Percentiles rank a stretch among this genome's conserved stretches.
Conservation (phyloP, 1,140 invertebrate genomes). For the Notospermus geniculatus region DNA sequence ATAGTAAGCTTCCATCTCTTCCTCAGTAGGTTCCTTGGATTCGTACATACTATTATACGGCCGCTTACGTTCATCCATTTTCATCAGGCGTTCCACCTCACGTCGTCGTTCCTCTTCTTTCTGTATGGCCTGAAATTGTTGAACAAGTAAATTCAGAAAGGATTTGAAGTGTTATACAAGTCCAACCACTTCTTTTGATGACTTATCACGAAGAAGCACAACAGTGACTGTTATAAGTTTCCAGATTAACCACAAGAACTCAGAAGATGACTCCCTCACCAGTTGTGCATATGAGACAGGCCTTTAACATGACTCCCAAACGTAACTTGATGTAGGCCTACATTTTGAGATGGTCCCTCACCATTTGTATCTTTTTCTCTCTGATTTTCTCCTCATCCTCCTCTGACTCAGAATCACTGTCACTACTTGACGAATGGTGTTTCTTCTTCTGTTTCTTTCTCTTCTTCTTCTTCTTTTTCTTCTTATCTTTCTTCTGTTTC, state of each 20-base stretch:
- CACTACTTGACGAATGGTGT: constrained; percentile 20
- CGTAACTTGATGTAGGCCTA: no score
- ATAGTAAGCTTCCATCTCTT: constrained; percentile 91
- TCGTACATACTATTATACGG: constrained; percentile 85
- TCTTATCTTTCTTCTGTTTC: constrained; percentile 61
- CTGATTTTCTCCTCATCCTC: constrained; percentile 51
- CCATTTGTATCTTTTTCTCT: constrained; percentile 50
- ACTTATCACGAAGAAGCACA: no score
- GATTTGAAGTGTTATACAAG: no score
- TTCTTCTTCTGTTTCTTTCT: constrained; percentile 54
- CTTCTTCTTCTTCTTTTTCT: constrained; percentile 57
- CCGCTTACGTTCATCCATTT: constrained; percentile 83
- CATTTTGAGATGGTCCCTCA: constrained; percentile 12
- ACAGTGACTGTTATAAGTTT: no score
- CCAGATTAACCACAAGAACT: no score
- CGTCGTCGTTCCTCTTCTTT: constrained; percentile 55
- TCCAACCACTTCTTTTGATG: no score
- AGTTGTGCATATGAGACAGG: no score
- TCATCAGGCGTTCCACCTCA: constrained; percentile 66
- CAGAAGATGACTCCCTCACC: no score
- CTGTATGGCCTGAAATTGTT: constrained; percentile 27
- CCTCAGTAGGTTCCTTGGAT: constrained; percentile 78
- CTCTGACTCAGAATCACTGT: constrained; percentile 30
- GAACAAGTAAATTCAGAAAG: no score
- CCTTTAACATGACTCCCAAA: no score